Evolutionary conservation across 2,888 invertebrate species (phyloP), one percentile per base, ranked within the genome.

Genomic region (Dryobota labecula): DNA sequence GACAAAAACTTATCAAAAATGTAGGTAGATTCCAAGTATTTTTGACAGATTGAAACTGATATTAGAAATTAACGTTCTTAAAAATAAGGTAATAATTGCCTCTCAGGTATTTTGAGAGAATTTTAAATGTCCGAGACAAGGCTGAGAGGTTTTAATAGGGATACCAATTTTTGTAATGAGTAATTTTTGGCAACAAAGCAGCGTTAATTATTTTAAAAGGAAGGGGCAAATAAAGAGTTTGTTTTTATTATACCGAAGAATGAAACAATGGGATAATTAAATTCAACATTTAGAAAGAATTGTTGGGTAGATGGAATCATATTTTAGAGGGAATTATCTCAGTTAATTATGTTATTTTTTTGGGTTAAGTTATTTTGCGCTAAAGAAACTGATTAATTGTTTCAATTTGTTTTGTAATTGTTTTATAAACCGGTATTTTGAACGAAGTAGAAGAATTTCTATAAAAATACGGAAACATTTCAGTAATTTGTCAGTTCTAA

Each of bases 241-340:
- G 27, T 56, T 66, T 73, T 71, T 64, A 74, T 70, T 64, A 63
- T 64, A 56, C 36, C 57, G 49, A 58, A 45, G 60, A 71, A 61
- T 54, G 56, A 65, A 66, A 73, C 64, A 80, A 76, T 72, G 70
- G 65, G 49, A 66, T 68, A 60, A 73, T 82, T 75, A 53, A 60
- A 63, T 65, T 70, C 51, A 33, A 49, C 30, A 69, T 66, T 61
- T 24, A 61, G 49, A 60, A 68, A 76, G 6, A 76, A 51, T 36
- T 57, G 30, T 7, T 56, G 56, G 33, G 30, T 13, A 43, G 43
- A 45, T 13, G 20, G 13, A 53, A 38, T 24, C 4, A 65, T 53
- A 43, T 49, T 49, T 54, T 47, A 11, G 15, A 51, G 18, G 11
- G 8, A 68, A 56, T 54, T 36, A 36, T 27, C 36, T 68, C 27